A percentile compares a stretch with the other conserved stretches of the same genome.
Evolutionary conservation across 2,797 vertebrate genomes (phyloP).

Genomic region (Lates japonicus): DNA sequence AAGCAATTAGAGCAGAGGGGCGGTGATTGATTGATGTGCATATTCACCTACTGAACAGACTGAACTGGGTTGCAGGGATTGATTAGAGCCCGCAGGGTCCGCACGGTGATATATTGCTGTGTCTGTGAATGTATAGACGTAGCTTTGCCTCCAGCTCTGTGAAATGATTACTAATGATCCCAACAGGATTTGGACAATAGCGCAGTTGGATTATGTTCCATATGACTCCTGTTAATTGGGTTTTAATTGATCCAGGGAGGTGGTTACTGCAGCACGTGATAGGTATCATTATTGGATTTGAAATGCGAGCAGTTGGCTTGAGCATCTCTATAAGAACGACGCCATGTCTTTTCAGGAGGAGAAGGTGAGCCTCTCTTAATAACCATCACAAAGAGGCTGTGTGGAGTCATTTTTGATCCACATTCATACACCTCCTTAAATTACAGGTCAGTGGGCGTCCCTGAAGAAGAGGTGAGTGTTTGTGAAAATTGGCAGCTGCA

Average conservation of each 20-base stretch:
- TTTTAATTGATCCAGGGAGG: slow-evolving; percentile 77
- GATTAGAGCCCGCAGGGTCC: slow-evolving; percentile 71
- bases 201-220: slow-evolving; percentile 73
- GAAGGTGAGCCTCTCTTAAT: slow-evolving; percentile 22
- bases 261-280: slow-evolving; percentile 48
- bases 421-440: slow-evolving; percentile 31
- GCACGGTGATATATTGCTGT: slow-evolving; percentile 65
- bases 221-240: slow-evolving; percentile 69
- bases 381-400: slow-evolving; percentile 4
- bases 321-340: slow-evolving; percentile 28
- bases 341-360: slow-evolving; percentile 39
- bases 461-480: slow-evolving; percentile 26
- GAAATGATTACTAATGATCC: slow-evolving; percentile 80
- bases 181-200: slow-evolving; percentile 70
- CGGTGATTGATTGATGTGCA: slow-evolving; percentile 75
- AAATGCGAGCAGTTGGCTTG: slow-evolving; percentile 59
- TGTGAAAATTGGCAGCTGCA: slow-evolving; percentile 49
- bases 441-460: slow-evolving; percentile 11
- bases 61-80: slow-evolving; percentile 73
- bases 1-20: slow-evolving; percentile 72
- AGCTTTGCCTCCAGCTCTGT: slow-evolving; percentile 63
- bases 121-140: slow-evolving; percentile 61
- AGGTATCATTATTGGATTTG: slow-evolving; percentile 62
- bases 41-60: slow-evolving; percentile 66
- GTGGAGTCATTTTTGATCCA: slow-evolving; percentile 35